These are phyloP conservation scores for Caenorhabditis doughertyi DNA, from an alignment of 2,888 invertebrate species.

Conservation along the genomic window DNA sequence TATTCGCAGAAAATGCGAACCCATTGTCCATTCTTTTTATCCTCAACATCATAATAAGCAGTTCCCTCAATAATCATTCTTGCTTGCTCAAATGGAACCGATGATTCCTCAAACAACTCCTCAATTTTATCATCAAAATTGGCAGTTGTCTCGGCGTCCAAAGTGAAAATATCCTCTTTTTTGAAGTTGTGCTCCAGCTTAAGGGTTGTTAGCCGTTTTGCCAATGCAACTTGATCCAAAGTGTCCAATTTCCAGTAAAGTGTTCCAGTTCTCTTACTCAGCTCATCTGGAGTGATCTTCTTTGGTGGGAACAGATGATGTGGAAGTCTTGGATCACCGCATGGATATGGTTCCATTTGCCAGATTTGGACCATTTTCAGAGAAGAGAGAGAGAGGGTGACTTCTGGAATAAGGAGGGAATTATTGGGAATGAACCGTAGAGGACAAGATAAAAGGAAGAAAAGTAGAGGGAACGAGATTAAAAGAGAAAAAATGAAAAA, in stretches of 20 bases:
- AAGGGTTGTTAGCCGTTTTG: slow-evolving; percentile 78
- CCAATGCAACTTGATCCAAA: slow-evolving; percentile 77
- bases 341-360: slow-evolving; percentile 89
- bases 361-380: slow-evolving; percentile 90
- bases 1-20: slow-evolving; percentile 91
- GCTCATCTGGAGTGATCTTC: slow-evolving; percentile 87
- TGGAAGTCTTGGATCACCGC: slow-evolving; percentile 89
- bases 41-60: slow-evolving; percentile 82
- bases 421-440: not conserved
- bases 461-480: too few species aligned
- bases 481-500: too few species aligned
- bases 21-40: slow-evolving; percentile 90
- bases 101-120: slow-evolving; percentile 81
- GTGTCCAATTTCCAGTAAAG: slow-evolving; percentile 88
- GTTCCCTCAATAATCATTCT: slow-evolving; percentile 80
- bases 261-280: slow-evolving; percentile 89
- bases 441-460: not conserved
- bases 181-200: slow-evolving; percentile 80
- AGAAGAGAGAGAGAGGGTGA: too few species aligned
- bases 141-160: slow-evolving; percentile 79
- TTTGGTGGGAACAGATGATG: slow-evolving; percentile 90
- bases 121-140: slow-evolving; percentile 81
- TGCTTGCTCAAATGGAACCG: slow-evolving; percentile 78
- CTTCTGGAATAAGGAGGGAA: not conserved
- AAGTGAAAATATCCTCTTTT: slow-evolving; percentile 81